These are phyloP conservation scores for Drosophila funebris DNA, from an alignment of 1,140 invertebrate species.

Conservation along the genomic window DNA sequence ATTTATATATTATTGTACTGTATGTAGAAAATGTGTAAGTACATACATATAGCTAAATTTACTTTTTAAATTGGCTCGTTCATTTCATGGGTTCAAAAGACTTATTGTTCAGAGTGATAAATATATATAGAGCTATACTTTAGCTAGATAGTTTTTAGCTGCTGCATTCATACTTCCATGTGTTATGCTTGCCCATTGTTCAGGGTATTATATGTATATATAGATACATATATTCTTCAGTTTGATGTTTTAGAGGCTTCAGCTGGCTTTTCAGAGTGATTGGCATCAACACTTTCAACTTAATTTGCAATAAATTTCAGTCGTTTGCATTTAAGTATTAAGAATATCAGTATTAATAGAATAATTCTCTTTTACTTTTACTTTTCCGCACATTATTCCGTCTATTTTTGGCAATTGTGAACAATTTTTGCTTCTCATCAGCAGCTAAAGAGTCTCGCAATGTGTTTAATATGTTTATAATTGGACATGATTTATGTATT, in stretches of 20 bases:
- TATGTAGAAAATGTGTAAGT: slow-evolving; percentile 1
- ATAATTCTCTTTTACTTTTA: slow-evolving; percentile 15
- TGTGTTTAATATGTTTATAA: slow-evolving; percentile 49
- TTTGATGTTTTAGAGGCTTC: neutral
- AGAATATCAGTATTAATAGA: neutral
- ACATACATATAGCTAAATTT: slow-evolving; percentile 15
- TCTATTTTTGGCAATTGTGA: slow-evolving; percentile 31
- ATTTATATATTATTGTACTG: slow-evolving; percentile 5
- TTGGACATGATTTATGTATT: slow-evolving; percentile 41
- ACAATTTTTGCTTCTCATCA: slow-evolving; percentile 11
- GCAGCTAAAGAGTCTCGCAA: slow-evolving; percentile 15
- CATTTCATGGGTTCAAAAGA: neutral
- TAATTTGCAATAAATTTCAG: neutral
- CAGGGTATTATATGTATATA: too few relatives aligned
- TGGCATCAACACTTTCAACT: neutral
- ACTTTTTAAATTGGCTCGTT: slow-evolving; percentile 2
- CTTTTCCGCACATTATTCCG: slow-evolving; percentile 18
- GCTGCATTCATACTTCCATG: too few relatives aligned
- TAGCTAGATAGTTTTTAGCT: too few relatives aligned
- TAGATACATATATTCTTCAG: too few relatives aligned
- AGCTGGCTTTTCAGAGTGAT: too few relatives aligned
- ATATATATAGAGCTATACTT: neutral
- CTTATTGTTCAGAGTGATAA: neutral
- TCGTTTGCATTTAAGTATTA: neutral
- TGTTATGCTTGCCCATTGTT: too few relatives aligned